These are phyloP conservation scores for Cryptus armator DNA, from an alignment of 2,888 invertebrate genomes.

Conservation along the genomic window DNA sequence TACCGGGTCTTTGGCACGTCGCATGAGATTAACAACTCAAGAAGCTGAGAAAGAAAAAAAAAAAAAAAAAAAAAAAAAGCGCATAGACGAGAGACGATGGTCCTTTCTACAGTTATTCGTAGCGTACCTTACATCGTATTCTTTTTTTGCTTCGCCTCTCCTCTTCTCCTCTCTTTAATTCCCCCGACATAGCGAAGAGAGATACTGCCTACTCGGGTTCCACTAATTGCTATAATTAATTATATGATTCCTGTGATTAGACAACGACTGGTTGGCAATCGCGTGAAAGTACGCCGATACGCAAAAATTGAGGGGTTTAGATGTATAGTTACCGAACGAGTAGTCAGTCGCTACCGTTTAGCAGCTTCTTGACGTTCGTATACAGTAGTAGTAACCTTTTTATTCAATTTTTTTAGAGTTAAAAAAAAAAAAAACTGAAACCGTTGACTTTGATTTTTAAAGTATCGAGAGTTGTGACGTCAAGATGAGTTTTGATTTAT, in stretches of 20 bases:
- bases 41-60: constrained; percentile 26
- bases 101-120: constrained; percentile 37
- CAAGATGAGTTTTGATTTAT: no score
- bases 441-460: no score
- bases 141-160: constrained; percentile 32
- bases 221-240: constrained; percentile 80
- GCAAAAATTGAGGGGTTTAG: constrained; percentile 68
- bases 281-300: constrained; percentile 74
- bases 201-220: neutral
- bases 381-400: neutral
- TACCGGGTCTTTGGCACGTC: constrained; percentile 64
- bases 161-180: constrained; percentile 51
- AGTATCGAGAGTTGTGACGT: no score
- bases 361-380: constrained; percentile 44
- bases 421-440: neutral
- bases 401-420: neutral
- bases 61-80: neutral
- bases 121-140: neutral
- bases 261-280: constrained; percentile 65
- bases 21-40: constrained; percentile 58
- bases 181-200: constrained; percentile 34
- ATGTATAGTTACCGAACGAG: constrained; percentile 60
- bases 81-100: constrained; percentile 22
- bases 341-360: constrained; percentile 70
- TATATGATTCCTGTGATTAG: constrained; percentile 81